Evolutionary conservation across 1,140 invertebrate genomes (phyloP).

Genomic region (Plectrocnemia conspersa): DNA sequence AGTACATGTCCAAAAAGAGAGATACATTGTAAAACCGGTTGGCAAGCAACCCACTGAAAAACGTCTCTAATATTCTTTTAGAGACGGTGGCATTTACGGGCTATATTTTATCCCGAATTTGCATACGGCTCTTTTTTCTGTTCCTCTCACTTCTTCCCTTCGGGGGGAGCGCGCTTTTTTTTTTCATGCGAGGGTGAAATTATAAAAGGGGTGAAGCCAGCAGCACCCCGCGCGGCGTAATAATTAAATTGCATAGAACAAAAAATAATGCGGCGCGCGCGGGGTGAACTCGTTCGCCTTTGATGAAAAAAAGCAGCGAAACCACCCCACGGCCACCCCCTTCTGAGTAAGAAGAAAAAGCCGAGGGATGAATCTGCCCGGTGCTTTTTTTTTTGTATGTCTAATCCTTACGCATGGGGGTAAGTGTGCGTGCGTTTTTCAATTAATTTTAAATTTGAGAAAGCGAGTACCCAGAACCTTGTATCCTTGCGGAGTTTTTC

Average conservation of each 20-base stretch:
- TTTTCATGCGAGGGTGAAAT: conserved; percentile 52
- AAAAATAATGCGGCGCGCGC: conserved; percentile 30
- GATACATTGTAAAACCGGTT: conserved; percentile 36
- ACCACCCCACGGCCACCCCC: too few relatives aligned
- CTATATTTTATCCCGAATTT: conserved; percentile 57
- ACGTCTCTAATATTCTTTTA: conserved; percentile 57
- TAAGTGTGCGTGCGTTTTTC: too few relatives aligned
- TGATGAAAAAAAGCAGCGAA: too few relatives aligned
- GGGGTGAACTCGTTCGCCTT: not conserved
- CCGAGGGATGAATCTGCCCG: too few relatives aligned
- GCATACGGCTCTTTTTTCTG: conserved; percentile 53
- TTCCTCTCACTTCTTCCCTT: conserved; percentile 14
- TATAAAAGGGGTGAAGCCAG: conserved; percentile 55
- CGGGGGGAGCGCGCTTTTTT: conserved; percentile 46
- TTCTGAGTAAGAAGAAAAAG: too few relatives aligned
- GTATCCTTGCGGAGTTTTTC: not conserved
- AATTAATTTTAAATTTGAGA: too few relatives aligned
- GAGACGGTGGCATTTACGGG: conserved; percentile 56
- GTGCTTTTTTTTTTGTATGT: too few relatives aligned
- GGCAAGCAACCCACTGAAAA: conserved; percentile 51
- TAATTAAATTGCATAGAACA: conserved; percentile 52
- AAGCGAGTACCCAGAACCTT: too few relatives aligned
- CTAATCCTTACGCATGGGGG: too few relatives aligned
- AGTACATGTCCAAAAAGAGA: conserved; percentile 30
- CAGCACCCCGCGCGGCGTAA: conserved; percentile 41